Conservation (phyloP, 2,888 invertebrate genomes). For the Euplagia quadripunctaria region DNA sequence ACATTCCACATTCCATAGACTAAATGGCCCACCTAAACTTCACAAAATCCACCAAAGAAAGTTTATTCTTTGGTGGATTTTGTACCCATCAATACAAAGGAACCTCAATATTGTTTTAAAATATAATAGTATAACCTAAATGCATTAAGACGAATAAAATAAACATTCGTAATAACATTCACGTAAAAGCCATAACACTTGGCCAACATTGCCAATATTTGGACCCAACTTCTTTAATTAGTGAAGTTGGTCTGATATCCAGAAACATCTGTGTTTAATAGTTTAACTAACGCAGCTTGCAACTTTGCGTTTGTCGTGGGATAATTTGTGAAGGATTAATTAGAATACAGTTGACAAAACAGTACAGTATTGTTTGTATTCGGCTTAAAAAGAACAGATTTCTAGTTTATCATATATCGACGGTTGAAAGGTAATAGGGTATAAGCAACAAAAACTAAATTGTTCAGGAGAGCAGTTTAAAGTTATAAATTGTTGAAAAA, state of each 20-base stretch:
- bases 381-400: no score
- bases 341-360: background rate
- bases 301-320: constrained; percentile 12
- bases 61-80: no score
- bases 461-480: no score
- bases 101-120: background rate
- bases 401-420: no score
- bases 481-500: no score
- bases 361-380: no score
- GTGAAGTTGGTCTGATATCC: constrained; percentile 56
- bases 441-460: no score
- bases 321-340: constrained; percentile 10
- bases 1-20: no score
- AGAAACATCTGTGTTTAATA: constrained; percentile 59
- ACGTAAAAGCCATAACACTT: constrained; percentile 3
- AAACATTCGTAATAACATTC: constrained; percentile 16
- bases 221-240: constrained; percentile 62
- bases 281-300: constrained; percentile 36
- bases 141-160: constrained; percentile 4
- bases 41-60: no score
- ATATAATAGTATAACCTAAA: background rate
- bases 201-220: constrained; percentile 27
- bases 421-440: no score
- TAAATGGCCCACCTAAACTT: no score
- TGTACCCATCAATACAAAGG: no score